Conservation (phyloP, 2,113 vertebrate species). For the Dicaeum eximium region DNA sequence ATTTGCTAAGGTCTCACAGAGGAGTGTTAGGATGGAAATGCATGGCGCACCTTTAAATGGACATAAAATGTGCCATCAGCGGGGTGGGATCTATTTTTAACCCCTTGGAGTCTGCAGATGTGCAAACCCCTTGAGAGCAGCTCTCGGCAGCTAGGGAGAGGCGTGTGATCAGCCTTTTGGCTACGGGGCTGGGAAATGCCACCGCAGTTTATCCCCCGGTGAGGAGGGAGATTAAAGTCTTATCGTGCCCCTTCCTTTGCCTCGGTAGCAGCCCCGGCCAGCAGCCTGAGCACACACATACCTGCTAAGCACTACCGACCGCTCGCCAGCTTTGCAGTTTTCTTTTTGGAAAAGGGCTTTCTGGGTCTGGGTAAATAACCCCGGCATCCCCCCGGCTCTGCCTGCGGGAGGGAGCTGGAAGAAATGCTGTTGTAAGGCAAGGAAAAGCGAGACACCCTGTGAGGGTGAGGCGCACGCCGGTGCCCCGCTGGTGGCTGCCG, state of each 20-base stretch:
- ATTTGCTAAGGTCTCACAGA: neutral
- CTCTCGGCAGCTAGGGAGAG: neutral
- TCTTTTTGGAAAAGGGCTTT: neutral
- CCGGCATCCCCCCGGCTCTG: neutral
- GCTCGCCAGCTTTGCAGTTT: neutral
- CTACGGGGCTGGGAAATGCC: neutral
- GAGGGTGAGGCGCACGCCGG: accelerated
- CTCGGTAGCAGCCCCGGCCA: neutral
- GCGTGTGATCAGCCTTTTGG: neutral
- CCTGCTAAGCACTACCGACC: neutral
- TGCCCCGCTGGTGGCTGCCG: accelerated
- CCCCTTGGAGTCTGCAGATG: neutral
- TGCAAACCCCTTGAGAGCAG: neutral
- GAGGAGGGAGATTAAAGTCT: conserved; percentile 2
- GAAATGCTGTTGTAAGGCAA: neutral
- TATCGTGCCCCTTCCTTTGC: neutral
- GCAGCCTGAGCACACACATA: neutral
- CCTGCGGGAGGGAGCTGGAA: neutral
- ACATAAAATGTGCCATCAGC: neutral
- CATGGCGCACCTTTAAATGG: conserved; percentile 35
- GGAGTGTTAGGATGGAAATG: neutral
- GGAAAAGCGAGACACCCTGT: neutral
- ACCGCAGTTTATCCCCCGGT: neutral
- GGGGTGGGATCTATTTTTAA: conserved; percentile 19
- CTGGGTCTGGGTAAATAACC: neutral